Evolutionary conservation across 2,888 invertebrate species (phyloP).

Genomic region (Sinhomidia bicolor): DNA sequence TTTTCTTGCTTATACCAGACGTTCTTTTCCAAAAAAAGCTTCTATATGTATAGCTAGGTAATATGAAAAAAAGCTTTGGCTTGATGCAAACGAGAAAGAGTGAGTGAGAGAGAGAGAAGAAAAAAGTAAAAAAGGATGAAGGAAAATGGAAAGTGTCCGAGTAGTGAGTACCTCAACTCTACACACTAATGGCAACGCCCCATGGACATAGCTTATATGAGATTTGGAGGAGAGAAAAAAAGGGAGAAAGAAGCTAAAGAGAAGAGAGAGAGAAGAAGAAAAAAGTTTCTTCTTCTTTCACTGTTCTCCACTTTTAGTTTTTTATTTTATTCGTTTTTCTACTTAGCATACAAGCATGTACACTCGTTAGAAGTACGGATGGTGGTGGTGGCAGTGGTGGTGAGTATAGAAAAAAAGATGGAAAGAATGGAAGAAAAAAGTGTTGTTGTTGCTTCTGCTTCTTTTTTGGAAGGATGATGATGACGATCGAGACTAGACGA

Average conservation of each 20-base stretch:
- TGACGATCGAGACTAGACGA: conserved; percentile 45
- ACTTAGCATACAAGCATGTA: conserved; percentile 58
- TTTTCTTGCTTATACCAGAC: neutral
- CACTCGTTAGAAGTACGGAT: conserved; percentile 3
- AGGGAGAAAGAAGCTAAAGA: conserved; percentile 60
- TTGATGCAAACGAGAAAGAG: conserved; percentile 32
- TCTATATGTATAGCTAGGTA: no score
- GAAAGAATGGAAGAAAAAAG: neutral
- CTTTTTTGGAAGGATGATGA: conserved; percentile 43
- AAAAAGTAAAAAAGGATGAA: conserved; percentile 56
- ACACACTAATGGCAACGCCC: conserved; percentile 78
- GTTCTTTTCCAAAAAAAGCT: conserved; percentile 33
- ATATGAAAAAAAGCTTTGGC: neutral
- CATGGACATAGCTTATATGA: conserved; percentile 69
- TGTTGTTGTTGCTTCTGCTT: conserved; percentile 60
- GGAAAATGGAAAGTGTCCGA: conserved; percentile 78
- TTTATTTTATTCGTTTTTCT: conserved; percentile 52
- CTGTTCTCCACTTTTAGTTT: conserved; percentile 1
- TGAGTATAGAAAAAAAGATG: neutral
- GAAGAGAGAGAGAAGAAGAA: no score
- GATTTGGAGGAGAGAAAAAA: conserved; percentile 77
- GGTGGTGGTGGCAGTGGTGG: no score
- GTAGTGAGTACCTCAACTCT: conserved; percentile 70
- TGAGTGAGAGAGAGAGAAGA: neutral
- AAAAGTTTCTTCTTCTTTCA: conserved; percentile 68